Base-by-base conservation (phyloP, 2,113 vertebrate species). In the Cyphomyrus plagiostoma region DNA sequence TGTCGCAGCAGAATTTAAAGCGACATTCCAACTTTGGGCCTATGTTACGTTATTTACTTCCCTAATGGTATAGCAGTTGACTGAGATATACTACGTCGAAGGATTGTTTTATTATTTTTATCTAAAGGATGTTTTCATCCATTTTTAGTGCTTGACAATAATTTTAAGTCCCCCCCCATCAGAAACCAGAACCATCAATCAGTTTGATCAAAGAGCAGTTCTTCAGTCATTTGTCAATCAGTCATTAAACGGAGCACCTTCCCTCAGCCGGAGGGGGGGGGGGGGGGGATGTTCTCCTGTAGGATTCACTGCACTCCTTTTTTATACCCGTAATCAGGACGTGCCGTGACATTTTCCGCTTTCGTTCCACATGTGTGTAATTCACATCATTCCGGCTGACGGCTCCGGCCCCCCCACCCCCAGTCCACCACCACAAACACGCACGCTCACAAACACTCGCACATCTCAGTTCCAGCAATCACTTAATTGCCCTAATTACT, bases 321-420 rank as follows among this genome's bases (percentile, higher is more conserved):
- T 50, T 89, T 48, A 35, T 62, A 48, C 46, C 26, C 6, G 21
- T 56, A 56, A 83, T 58, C 15, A 85, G 52, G 56, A 88, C 39
- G 52, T 85, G 50, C 42, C 39, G 30, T 49, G 80, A 6, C 39
- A 85, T 62, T 84, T 85, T 62, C 53, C 19, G 42, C 42, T 84
- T 89, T 89, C 35, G 42, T 96, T 96, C 87, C 96, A 96, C 90
- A 95, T 93, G 93, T 86, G 89, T 91, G 77, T 88, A 89, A 92
- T 86, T 90, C 77, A 45, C 19, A 92, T 91, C 90, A 91, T 90
- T 46, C 46, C 87, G 45, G 15, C 88, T 90, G 90, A 89, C 53
- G 90, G 90, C 86, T 86, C 35, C 35, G 53, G 2, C 17, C 30
- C 48, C 2, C 84, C 49, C 46, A 0, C 23, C 84, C 48, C 21